A percentile compares a stretch with the other conserved stretches of the same genome.
Evolutionary conservation across 2,113 vertebrate genomes (phyloP).

Genomic region (Heptranchias perlo): DNA sequence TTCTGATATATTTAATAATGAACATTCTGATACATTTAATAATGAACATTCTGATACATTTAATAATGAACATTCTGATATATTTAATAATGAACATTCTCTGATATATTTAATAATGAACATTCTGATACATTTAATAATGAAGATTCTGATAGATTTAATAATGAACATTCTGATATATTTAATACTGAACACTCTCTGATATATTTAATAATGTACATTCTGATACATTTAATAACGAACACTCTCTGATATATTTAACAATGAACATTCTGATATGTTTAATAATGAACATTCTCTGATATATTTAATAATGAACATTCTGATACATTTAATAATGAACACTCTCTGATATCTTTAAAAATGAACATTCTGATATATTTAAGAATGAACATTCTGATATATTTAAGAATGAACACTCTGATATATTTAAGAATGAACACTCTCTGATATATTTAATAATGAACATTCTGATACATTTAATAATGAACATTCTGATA

Average conservation of each 20-base stretch:
- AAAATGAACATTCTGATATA: too few relatives aligned
- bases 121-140: background rate
- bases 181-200: too few relatives aligned
- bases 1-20: background rate
- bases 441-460: background rate
- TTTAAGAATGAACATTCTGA: background rate
- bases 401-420: background rate
- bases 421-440: background rate
- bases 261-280: background rate
- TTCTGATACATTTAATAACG: too few relatives aligned
- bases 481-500: too few relatives aligned
- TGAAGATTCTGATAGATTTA: background rate
- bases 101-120: background rate
- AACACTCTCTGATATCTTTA: too few relatives aligned
- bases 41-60: too few relatives aligned
- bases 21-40: background rate
- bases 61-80: too few relatives aligned
- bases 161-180: background rate
- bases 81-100: background rate
- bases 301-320: background rate
- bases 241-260: background rate
- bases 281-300: too few relatives aligned
- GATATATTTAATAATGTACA: too few relatives aligned
- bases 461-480: background rate
- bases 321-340: too few relatives aligned